Conservation (phyloP, 2,113 vertebrate species). For the Stomatorhinus ivindoensis region DNA sequence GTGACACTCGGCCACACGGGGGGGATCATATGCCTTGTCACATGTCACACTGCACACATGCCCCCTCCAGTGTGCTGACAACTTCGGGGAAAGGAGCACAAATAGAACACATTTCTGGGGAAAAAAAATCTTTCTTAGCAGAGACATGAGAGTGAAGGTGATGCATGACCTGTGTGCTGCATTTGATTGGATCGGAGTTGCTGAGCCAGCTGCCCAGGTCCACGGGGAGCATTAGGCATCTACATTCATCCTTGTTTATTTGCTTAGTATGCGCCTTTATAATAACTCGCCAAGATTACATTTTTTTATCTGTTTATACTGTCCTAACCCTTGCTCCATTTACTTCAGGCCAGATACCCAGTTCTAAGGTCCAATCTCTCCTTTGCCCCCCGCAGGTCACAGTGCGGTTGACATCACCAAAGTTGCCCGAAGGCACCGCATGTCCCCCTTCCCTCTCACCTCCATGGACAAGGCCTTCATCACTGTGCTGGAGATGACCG, state of each 20-base stretch:
- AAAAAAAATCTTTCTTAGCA: background rate
- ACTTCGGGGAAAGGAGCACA: background rate
- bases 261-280: conserved; percentile 14
- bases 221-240: background rate
- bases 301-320: background rate
- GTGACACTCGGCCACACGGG: background rate
- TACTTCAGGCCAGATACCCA: background rate
- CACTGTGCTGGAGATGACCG: conserved; percentile 98
- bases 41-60: background rate
- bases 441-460: conserved; percentile 96
- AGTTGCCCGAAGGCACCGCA: conserved; percentile 95
- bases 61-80: background rate
- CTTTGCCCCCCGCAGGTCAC: conserved; percentile 68
- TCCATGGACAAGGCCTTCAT: conserved; percentile 99
- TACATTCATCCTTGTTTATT: background rate
- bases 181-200: background rate
- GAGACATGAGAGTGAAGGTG: background rate
- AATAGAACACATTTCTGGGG: background rate
- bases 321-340: background rate
- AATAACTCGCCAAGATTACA: conserved; percentile 42
- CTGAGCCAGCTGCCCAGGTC: background rate
- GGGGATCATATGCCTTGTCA: background rate
- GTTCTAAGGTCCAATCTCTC: background rate
- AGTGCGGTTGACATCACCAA: conserved; percentile 98
- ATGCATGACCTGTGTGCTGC: background rate